Evolutionary conservation across 2,113 vertebrate species (phyloP), one percentile per base, ranked within the genome.

Genomic region (Podarcis cretensis): DNA sequence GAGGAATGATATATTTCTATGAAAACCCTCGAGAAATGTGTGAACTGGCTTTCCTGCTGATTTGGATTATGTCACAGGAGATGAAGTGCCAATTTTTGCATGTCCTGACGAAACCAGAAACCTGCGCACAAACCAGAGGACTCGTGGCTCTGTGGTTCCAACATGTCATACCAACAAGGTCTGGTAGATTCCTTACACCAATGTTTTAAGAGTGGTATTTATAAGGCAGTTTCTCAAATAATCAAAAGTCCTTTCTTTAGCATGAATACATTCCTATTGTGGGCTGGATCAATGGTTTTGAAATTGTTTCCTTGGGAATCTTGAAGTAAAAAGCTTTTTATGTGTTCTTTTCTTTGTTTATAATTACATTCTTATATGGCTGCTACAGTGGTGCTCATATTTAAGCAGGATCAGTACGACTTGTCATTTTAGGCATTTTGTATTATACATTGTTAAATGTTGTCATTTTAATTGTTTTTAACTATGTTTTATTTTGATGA

Each of bases 11-110:
- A 10, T 10, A 27, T 92, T 59, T 89, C 83, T 66, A 78, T 2
- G 23, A 93, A 35, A 40, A 5, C 16, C 0, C 76, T 89, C 80
- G 43, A 80, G 69, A 90, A 75, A 59, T 82, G 82, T 93, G 90
- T 54, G 66, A 0, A 1, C 40, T 77, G 54, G 8, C 59, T 91
- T 89, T 66, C 85, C 8, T 79, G n/a, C 2, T 90, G 63, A 89
- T 82, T 27, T 82, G 89, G n/a, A 83, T 74, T 57, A 75, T 20
- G 35, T 35, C 71, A 87, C 85, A 74, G 77, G 40, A 91, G 37
- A 69, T 90, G 66, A 93, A 92, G 71, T 78, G 35, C 18, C 89
- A 20, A 85, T 0, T 1, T 76, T 84, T 87, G 37, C 3, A 0
- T 85, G 40, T 57, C 23, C 30, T 85, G 0, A 16, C 18, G 76